These are phyloP conservation scores for Diploptera punctata DNA, from an alignment of 2,888 invertebrate species.

Conservation along the genomic window DNA sequence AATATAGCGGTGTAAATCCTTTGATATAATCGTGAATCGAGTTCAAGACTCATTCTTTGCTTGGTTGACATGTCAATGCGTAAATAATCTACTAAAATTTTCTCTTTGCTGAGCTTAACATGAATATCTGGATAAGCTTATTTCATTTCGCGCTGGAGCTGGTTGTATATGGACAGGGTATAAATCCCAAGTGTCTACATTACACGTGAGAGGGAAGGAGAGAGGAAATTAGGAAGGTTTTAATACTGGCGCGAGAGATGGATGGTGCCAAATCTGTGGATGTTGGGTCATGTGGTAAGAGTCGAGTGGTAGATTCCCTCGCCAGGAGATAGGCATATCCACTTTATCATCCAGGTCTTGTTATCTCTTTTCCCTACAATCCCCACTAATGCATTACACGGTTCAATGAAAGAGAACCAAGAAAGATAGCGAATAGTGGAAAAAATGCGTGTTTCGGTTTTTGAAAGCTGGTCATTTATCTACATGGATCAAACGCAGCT, in stretches of 20 bases:
- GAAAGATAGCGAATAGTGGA: neutral
- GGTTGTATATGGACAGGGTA: constrained; percentile 10
- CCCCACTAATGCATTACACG: neutral
- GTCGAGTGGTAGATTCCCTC: neutral
- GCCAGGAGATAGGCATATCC: neutral
- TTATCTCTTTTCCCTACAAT: neutral
- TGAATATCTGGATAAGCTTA: neutral
- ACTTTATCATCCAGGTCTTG: neutral
- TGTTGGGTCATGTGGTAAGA: neutral
- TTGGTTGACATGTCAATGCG: too few species aligned
- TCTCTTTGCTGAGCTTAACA: neutral
- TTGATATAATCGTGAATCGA: too few species aligned
- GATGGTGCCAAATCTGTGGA: neutral
- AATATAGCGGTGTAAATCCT: too few species aligned
- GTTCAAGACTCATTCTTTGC: too few species aligned
- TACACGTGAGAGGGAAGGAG: neutral
- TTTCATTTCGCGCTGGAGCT: neutral
- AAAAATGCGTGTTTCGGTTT: neutral
- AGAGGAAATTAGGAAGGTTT: neutral
- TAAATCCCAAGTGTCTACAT: constrained; percentile 11
- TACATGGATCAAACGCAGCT: neutral
- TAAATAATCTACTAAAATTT: too few species aligned
- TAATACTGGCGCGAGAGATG: neutral
- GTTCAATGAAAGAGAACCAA: neutral
- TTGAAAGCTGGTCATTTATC: neutral